Evolutionary conservation across 2,888 invertebrate species (phyloP).

Genomic region (Tupiocoris notatus): DNA sequence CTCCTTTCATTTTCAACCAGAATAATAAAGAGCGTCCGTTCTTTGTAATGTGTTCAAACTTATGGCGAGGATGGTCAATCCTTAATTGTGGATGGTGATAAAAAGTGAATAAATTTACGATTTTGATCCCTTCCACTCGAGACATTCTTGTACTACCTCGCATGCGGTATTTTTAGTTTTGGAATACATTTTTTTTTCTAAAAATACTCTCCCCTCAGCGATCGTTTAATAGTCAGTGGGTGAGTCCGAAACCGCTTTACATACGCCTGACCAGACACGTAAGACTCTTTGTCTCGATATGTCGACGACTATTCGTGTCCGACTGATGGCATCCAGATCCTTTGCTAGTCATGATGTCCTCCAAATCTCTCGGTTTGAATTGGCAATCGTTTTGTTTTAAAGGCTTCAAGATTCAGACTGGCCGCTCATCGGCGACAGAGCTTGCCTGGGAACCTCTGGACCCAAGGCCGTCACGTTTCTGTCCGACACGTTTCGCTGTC

Average conservation of each 20-base stretch:
- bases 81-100: too few species aligned
- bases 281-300: neutral
- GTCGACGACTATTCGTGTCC: neutral
- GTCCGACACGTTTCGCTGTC: neutral
- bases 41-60: too few species aligned
- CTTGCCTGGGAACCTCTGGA: neutral
- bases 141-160: too few species aligned
- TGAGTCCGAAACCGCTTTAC: neutral
- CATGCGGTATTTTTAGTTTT: neutral
- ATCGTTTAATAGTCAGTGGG: neutral
- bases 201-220: neutral
- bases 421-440: neutral
- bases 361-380: slow-evolving; percentile 1
- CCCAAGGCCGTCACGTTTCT: slow-evolving; percentile 20
- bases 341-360: neutral
- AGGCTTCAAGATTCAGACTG: neutral
- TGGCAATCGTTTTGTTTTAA: slow-evolving; percentile 26
- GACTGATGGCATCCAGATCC: neutral
- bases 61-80: too few species aligned
- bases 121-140: too few species aligned
- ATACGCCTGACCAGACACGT: neutral
- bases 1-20: too few species aligned
- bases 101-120: too few species aligned
- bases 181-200: neutral
- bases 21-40: too few species aligned